Base-by-base conservation (phyloP, 2,797 vertebrate species). In the Phoeniculus purpureus region DNA sequence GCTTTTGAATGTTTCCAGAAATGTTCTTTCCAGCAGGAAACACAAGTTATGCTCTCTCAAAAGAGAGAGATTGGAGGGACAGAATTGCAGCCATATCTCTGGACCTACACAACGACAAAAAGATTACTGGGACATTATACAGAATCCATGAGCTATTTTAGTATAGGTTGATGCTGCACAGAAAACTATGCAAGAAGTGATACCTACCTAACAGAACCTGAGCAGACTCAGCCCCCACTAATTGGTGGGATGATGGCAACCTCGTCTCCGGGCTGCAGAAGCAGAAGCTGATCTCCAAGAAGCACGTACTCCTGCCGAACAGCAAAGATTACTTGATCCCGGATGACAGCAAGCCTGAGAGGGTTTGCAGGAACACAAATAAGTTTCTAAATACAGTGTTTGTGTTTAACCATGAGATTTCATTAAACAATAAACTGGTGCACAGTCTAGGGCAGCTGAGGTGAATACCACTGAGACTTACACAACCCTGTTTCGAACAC, bases 161-260 rank as follows among this genome's bases (percentile, higher is more conserved):
- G 66, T 5, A 62, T 10, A 66, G 4, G 8, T 71, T 66, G 52
- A 61, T 23, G 37, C 7, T 73, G 52, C 43, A 34, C 1, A 85
- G 40, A 4, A 81, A 70, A 66, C 20, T 15, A 65, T 71, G 47
- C 58, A 94, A 29, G 8, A 76, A 81, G 37, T 11, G 15, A 61
- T 52, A 95, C 95, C 8, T 92, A 96, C 97, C 85, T 59, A 73
- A 59, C 5, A 59, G 50, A 67, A n/a, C 17, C 6, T 43, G 34
- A 47, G 32, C 23, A 62, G 21, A 48, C 16, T 95, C 98, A 99
- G 27, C 99, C 99, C 92, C 99, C 99, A 20, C 99, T 99, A 59
- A 99, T 98, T 0, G 99, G 99, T 25, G 99, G 99, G 74, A 99
- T 98, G 85, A 99, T 93, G 2, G 98, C 99, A n/a, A 99, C 96